Evolutionary conservation across 2,888 invertebrate genomes (phyloP), one percentile per base, ranked within the genome.

Genomic region (Galerucella nymphaeae): DNA sequence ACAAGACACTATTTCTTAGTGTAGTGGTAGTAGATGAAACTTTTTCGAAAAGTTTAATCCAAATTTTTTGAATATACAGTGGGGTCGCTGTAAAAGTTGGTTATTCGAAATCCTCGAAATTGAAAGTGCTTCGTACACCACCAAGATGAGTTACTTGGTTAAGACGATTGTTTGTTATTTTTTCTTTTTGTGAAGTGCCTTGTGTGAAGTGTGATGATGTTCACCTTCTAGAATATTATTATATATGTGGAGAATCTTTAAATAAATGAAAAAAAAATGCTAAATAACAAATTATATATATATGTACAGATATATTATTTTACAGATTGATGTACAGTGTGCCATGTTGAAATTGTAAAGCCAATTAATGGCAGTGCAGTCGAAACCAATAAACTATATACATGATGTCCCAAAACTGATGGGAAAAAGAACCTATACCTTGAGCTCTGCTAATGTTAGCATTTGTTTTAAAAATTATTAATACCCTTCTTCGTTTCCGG

Each of bases 321-420:
- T 86, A 85, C 84, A 84, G 83, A 83, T 83, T 84, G 83, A 83
- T 84, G 83, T 84, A 86, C 83, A 84, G 85, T 85, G 86, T 86
- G 86, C 86, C 86, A 86, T 86, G 82, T 85, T 85, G 82, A 85
- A 82, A 78, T 80, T 84, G 84, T 85, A 83, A 82, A 81, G 84
- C 85, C 84, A 79, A 77, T 82, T 76, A n/a, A 65, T 65, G 84
- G 85, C 85, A 80, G 82, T 84, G 83, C 85, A 85, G 85, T 85
- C 84, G 85, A 79, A 85, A 85, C 83, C 83, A 85, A 85, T 85
- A 84, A 85, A 84, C 82, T 81, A 82, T 83, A 79, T 81, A 83
- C 81, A 82, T 83, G 30, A 5, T 30, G 30, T 8, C 8, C 30
- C 30, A 30, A 8, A 30, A 30, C 30, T 30, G 0, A 30, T 8